Conservation (phyloP, 2,888 invertebrate species). For the Plemyria rubiginata region DNA sequence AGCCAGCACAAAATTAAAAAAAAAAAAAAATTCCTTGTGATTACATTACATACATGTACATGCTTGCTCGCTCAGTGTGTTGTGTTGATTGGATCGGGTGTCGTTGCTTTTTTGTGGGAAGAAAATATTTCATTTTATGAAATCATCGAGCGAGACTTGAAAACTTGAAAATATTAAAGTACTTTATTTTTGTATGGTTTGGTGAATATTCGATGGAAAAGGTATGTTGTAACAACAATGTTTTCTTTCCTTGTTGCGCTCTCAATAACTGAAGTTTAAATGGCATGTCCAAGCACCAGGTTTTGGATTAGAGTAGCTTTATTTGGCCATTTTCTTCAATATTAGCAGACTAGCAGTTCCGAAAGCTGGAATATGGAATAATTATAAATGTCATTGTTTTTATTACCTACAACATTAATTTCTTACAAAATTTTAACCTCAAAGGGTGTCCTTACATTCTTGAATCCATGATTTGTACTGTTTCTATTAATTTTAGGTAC, state of each 20-base stretch:
- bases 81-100: no score
- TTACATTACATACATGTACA: no score
- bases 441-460: neutral
- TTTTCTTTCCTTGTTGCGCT: neutral
- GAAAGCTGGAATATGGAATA: no score
- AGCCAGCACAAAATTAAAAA: no score
- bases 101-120: no score
- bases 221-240: neutral
- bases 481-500: no score
- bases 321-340: neutral
- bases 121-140: neutral
- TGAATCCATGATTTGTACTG: no score
- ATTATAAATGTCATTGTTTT: neutral
- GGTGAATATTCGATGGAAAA: neutral
- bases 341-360: neutral
- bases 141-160: neutral
- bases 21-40: no score
- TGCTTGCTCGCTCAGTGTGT: no score
- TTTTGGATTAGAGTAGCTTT: neutral
- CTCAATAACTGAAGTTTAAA: neutral
- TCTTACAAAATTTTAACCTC: conserved; percentile 8
- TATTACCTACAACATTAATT: neutral
- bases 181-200: neutral
- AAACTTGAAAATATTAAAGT: neutral
- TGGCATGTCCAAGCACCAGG: neutral